These are phyloP conservation scores for Musca vetustissima DNA, from an alignment of 1,140 invertebrate species.

Conservation along the genomic window DNA sequence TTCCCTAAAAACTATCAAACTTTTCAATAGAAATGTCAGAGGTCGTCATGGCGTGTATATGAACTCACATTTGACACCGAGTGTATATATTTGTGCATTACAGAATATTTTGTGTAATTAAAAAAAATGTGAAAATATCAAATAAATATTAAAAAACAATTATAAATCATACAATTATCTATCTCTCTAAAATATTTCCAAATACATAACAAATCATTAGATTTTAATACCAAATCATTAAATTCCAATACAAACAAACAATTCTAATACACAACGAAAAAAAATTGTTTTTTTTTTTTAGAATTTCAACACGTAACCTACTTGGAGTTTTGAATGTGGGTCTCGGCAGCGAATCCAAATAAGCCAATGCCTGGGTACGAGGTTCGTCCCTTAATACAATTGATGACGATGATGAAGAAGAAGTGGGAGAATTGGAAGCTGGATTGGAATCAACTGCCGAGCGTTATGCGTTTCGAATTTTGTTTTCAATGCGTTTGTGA, in stretches of 20 bases:
- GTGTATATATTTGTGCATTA: slow-evolving; percentile 11
- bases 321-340: slow-evolving; percentile 53
- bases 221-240: slow-evolving; percentile 20
- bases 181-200: background rate
- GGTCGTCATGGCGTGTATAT: too few relatives aligned
- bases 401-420: too few relatives aligned
- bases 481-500: background rate
- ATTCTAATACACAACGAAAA: too few relatives aligned
- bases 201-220: slow-evolving; percentile 6
- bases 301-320: slow-evolving; percentile 37
- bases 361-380: slow-evolving; percentile 35
- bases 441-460: slow-evolving; percentile 36
- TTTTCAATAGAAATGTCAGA: too few relatives aligned
- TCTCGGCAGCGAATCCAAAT: slow-evolving; percentile 52
- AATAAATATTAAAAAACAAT: slow-evolving; percentile 14
- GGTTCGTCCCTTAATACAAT: slow-evolving; percentile 28
- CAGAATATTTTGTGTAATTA: background rate
- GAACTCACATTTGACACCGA: background rate
- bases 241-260: too few relatives aligned
- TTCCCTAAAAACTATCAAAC: too few relatives aligned
- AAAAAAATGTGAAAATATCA: slow-evolving; percentile 4
- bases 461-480: background rate
- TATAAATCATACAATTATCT: background rate
- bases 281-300: too few relatives aligned
- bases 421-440: slow-evolving; percentile 26